Percentiles rank a stretch among this genome's conserved stretches.
phyloP scores from a whole-genome alignment of 2,888 invertebrate species.

The Xanthorhoe spadicearia region DNA sequence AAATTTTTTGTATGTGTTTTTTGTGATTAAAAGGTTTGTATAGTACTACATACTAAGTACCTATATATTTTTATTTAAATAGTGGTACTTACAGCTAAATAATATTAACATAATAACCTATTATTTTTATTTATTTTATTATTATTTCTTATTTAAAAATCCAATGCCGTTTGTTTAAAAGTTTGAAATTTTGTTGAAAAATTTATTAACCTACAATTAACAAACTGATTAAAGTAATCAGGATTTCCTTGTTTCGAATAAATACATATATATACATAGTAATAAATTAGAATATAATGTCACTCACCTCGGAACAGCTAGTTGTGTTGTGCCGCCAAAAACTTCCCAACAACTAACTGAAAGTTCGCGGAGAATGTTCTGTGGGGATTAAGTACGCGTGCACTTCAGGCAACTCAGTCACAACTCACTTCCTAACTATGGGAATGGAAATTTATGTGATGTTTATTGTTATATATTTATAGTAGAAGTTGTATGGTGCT shows the following conservation, averaged over 20 bases:
- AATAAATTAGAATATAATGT: constrained; percentile 47
- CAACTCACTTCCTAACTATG: constrained; percentile 51
- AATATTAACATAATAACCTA: background rate
- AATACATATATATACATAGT: constrained; percentile 37
- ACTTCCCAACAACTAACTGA: constrained; percentile 62
- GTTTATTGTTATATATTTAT: constrained; percentile 34
- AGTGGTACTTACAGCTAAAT: too few species aligned
- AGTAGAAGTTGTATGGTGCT: constrained; percentile 43
- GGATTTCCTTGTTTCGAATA: background rate
- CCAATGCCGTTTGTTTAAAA: background rate
- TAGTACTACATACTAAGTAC: too few species aligned
- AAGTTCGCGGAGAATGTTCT: constrained; percentile 58
- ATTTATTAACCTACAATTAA: background rate
- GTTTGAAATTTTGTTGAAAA: background rate
- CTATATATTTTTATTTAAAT: too few species aligned
- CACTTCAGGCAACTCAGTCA: constrained; percentile 61
- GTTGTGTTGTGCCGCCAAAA: constrained; percentile 56
- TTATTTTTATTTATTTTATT: too few species aligned
- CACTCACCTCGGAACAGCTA: constrained; percentile 52
- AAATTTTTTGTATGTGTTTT: too few species aligned
- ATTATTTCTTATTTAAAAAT: background rate
- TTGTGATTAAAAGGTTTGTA: too few species aligned
- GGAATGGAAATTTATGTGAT: constrained; percentile 8
- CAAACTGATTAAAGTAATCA: background rate
- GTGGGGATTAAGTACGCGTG: constrained; percentile 44